Base-by-base conservation (phyloP, 2,888 invertebrate species). In the Loripinus fragilis region DNA sequence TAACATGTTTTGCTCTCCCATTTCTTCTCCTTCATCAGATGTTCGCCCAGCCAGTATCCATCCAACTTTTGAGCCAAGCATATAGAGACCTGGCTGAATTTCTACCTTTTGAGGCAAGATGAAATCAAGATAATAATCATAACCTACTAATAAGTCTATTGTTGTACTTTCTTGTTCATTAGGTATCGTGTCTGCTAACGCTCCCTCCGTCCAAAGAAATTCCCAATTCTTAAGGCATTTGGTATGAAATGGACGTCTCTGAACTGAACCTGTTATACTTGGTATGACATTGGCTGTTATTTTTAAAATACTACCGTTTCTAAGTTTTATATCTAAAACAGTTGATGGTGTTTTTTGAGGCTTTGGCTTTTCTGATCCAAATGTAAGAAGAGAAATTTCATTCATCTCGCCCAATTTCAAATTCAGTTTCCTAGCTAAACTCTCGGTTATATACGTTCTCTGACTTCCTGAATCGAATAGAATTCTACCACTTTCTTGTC, bases 391-490 rank as follows among this genome's bases (percentile, higher is more conserved):
- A 10, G 48, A 35, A 20, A 48, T 50, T 52, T 50, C 30, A 50
- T 52, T 45, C 25, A 17, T 12, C 38, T 38, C 28, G 2, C 55
- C 64, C 33, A 25, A 20, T 41, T 55, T 48, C 45, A 76, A 28
- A n/a, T n/a, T n/a, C n/a, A n/a, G n/a, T n/a, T n/a, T n/a, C n/a
- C n/a, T n/a, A n/a, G 71, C 76, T 25, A 72, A 28, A 23, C 41
- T 64, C 48, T 72, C 38, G 25, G 42, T 55, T 25, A 74, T 67
- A 45, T 74, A 74, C n/a, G 64, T 74, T 33, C 78, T 38, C 17
- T 71, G 78, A 35, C 71, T 74, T 8, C 76, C 72, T 41, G 67
- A 68, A 25, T 76, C 71, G 33, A 76, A 28, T 17, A 76, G 60
- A 38, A 76, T 35, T 0, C 76, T 52, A 0, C 38, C 33, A 20